Conservation (phyloP, 2,113 vertebrate species). For the Sorex fumeus region DNA sequence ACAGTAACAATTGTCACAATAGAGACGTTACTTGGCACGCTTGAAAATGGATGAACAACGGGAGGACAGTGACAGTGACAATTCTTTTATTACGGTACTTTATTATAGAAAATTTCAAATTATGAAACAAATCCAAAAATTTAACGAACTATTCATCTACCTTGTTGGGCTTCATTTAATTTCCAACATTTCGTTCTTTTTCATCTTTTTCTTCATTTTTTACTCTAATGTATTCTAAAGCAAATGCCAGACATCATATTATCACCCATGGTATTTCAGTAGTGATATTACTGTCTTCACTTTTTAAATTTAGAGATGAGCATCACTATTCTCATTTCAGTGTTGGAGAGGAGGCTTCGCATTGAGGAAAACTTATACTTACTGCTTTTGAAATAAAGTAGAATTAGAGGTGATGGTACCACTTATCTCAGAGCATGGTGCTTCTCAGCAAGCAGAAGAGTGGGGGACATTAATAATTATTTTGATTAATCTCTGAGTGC, state of each 20-base stretch:
- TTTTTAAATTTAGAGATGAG: too few relatives aligned
- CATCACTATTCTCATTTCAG: background rate
- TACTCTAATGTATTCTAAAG: background rate
- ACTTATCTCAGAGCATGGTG: background rate
- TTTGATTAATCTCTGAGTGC: background rate
- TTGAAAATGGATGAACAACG: too few relatives aligned
- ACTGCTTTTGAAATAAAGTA: background rate
- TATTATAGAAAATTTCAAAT: conserved; percentile 9
- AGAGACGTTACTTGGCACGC: too few relatives aligned
- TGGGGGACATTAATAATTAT: background rate
- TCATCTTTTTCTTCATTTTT: background rate
- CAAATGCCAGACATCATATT: background rate
- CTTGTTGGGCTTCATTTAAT: background rate
- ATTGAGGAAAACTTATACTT: background rate
- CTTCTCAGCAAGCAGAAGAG: background rate
- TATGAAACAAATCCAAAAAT: background rate
- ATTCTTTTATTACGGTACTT: background rate
- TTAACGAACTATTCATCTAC: background rate
- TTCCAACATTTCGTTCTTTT: background rate
- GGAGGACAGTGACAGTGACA: too few relatives aligned
- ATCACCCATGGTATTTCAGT: background rate
- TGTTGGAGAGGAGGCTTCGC: background rate
- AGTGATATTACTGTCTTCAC: background rate
- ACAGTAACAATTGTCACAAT: too few relatives aligned
- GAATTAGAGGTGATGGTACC: background rate